phyloP scores from a whole-genome alignment of 2,797 vertebrate genomes.

The Chelon labrosus region DNA sequence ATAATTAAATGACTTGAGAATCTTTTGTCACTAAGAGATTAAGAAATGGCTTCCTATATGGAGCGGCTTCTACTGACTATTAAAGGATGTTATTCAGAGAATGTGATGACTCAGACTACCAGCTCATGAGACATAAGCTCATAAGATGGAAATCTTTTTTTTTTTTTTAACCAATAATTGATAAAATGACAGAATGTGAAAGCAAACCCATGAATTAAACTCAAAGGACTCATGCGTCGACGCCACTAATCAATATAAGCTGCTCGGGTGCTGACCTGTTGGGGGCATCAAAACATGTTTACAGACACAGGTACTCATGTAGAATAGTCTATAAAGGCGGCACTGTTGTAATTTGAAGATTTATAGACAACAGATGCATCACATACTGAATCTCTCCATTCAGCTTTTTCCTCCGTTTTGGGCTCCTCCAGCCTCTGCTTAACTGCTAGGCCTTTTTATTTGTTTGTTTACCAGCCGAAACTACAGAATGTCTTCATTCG shows the following conservation, averaged over 20 bases:
- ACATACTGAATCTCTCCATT: neutral
- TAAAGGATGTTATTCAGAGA: slow-evolving; percentile 63
- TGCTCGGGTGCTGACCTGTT: neutral
- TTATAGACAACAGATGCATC: neutral
- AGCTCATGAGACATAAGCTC: slow-evolving; percentile 21
- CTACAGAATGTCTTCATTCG: neutral
- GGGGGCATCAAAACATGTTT: too few relatives aligned
- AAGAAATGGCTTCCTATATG: slow-evolving; percentile 48
- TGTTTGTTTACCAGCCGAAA: neutral
- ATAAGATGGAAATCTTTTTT: slow-evolving; percentile 12
- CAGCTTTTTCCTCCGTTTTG: neutral
- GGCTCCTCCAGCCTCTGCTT: slow-evolving; percentile 4
- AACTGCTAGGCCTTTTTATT: neutral
- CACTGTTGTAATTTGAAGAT: neutral
- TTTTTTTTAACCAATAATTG: slow-evolving; percentile 8
- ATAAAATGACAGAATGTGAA: slow-evolving; percentile 4
- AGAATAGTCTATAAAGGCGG: too few relatives aligned
- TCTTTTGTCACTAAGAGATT: slow-evolving; percentile 66
- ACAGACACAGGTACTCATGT: too few relatives aligned
- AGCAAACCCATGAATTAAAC: slow-evolving; percentile 6
- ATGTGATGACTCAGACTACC: slow-evolving; percentile 57
- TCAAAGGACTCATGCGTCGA: neutral
- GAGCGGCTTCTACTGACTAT: slow-evolving; percentile 56
- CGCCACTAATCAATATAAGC: neutral
- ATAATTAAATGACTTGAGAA: slow-evolving; percentile 53